These are phyloP conservation scores for Mirza zaza DNA, from an alignment of 2,113 vertebrate species.

Conservation along the genomic window DNA sequence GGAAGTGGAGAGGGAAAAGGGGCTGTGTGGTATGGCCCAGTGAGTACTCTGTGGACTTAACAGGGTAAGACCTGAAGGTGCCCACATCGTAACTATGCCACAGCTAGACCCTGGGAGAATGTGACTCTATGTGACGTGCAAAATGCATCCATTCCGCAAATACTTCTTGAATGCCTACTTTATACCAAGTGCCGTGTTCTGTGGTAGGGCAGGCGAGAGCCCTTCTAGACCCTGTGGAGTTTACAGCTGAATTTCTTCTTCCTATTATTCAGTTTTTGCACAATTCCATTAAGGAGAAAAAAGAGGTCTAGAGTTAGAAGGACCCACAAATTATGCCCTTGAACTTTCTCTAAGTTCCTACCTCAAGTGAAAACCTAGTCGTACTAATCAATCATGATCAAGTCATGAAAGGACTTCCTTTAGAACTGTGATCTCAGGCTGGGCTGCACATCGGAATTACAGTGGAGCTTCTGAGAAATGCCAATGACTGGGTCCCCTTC, in stretches of 20 bases:
- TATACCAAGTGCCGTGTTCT: background rate
- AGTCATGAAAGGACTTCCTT: background rate
- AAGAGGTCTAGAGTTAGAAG: background rate
- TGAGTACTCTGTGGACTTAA: background rate
- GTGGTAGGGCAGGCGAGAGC: accelerated
- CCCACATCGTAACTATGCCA: background rate
- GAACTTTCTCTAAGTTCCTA: background rate
- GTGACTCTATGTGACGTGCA: background rate
- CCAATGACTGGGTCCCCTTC: accelerated
- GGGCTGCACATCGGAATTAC: background rate
- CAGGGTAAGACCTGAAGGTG: no score
- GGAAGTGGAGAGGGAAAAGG: no score
- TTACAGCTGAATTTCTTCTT: background rate
- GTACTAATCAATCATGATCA: accelerated
- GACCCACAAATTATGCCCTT: background rate
- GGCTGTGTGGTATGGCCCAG: background rate
- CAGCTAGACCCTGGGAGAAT: background rate
- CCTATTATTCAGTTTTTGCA: background rate
- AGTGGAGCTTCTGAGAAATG: background rate
- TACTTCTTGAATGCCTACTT: accelerated
- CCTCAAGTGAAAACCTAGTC: background rate
- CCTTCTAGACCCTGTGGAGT: background rate
- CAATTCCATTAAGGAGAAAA: background rate
- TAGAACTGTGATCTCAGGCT: background rate
- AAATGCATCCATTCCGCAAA: background rate